Evolutionary conservation across 1,140 invertebrate species (phyloP).

Genomic region (Brevipalpus yothersi): DNA sequence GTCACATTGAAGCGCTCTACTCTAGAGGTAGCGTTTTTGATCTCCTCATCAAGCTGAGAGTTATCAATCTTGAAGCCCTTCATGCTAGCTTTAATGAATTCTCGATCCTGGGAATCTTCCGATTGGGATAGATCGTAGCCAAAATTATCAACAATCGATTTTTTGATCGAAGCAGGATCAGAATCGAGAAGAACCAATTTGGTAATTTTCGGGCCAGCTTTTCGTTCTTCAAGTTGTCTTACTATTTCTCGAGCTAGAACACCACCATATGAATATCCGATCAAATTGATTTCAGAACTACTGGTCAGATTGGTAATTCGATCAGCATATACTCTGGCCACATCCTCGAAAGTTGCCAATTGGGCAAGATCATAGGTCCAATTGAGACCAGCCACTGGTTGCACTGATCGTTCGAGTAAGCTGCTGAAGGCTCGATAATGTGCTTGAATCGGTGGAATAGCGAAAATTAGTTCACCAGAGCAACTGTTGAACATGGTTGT

Average conservation of each 20-base stretch:
- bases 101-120: background rate
- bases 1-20: background rate
- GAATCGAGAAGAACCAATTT: constrained; percentile 51
- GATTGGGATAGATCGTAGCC: no score
- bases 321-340: background rate
- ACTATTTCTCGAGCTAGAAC: constrained; percentile 79
- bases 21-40: background rate
- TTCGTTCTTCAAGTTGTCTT: constrained; percentile 37
- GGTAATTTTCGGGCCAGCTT: constrained; percentile 51
- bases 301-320: background rate
- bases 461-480: background rate
- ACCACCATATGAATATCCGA: constrained; percentile 83
- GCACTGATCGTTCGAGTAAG: constrained; percentile 29
- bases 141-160: constrained; percentile 28
- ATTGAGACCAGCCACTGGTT: constrained; percentile 1
- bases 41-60: background rate
- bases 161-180: constrained; percentile 51
- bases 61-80: background rate
- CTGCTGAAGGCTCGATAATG: constrained; percentile 26
- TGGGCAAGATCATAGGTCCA: background rate
- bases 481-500: background rate
- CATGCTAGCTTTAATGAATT: background rate
- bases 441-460: constrained; percentile 8
- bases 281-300: constrained; percentile 34
- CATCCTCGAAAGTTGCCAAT: background rate